Conservation (phyloP, 2,888 invertebrate species). For the Aphidius colemani region DNA sequence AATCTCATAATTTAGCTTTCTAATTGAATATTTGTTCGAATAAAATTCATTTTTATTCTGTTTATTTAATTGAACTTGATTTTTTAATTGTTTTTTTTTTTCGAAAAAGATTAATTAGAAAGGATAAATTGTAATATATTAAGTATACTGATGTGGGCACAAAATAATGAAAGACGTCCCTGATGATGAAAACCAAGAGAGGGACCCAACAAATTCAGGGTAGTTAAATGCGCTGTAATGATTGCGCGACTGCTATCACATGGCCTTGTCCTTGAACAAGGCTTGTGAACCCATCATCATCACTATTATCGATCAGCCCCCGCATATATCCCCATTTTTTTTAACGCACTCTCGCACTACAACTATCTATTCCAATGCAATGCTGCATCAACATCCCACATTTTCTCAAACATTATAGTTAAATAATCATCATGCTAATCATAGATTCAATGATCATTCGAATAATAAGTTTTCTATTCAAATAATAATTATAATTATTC, state of each 20-base stretch:
- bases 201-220: slow-evolving; percentile 46
- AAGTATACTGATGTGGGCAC: too few relatives aligned
- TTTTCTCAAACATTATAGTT: not conserved
- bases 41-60: too few relatives aligned
- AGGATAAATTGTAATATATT: too few relatives aligned
- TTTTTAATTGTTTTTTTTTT: too few relatives aligned
- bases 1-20: too few relatives aligned
- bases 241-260: slow-evolving; percentile 59
- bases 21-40: too few relatives aligned
- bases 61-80: too few relatives aligned
- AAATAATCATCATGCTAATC: too few relatives aligned
- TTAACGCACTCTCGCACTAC: slow-evolving; percentile 48
- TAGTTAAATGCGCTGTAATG: slow-evolving; percentile 54
- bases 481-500: too few relatives aligned
- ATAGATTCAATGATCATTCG: too few relatives aligned
- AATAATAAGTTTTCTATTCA: too few relatives aligned
- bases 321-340: slow-evolving; percentile 53
- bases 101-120: too few relatives aligned
- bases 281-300: slow-evolving; percentile 58
- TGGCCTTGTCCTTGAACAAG: slow-evolving; percentile 67
- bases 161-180: slow-evolving; percentile 24
- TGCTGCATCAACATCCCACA: slow-evolving; percentile 44
- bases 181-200: slow-evolving; percentile 36
- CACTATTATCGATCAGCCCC: slow-evolving; percentile 61
- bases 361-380: slow-evolving; percentile 49